phyloP scores from a whole-genome alignment of 2,113 vertebrate genomes.

The Herpetotheres cachinnans region DNA sequence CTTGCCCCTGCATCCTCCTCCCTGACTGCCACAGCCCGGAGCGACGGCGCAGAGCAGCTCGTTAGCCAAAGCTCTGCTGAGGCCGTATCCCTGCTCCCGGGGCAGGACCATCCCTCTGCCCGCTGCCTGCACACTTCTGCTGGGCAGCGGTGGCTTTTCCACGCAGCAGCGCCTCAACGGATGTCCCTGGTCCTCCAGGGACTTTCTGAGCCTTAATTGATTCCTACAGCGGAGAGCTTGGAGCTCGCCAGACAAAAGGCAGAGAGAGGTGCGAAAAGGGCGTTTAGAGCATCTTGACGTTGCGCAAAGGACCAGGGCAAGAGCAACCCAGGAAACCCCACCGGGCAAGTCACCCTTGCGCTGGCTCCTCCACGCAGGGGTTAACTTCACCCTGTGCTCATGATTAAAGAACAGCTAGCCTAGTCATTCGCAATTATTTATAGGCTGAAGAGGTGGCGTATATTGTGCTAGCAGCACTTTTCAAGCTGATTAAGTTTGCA shows the following conservation, averaged over 20 bases:
- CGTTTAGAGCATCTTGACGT: not conserved
- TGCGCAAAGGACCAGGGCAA: not conserved
- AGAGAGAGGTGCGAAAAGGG: not conserved
- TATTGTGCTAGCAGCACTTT: not conserved
- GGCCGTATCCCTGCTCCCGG: not conserved
- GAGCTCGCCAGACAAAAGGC: not conserved
- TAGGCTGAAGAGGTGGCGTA: not conserved
- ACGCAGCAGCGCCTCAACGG: not conserved
- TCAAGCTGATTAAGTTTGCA: not conserved
- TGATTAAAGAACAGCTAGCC: not conserved
- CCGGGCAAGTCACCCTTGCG: not conserved
- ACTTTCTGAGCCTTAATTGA: not conserved
- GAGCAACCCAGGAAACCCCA: accelerated
- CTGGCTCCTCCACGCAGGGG: not conserved
- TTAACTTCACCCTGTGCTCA: not conserved
- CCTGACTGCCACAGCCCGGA: not conserved
- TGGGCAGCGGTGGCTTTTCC: not conserved
- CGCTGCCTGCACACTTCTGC: not conserved
- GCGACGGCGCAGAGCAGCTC: accelerated
- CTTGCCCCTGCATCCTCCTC: not conserved
- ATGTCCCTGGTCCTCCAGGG: not conserved
- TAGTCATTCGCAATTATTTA: not conserved
- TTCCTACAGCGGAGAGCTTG: not conserved
- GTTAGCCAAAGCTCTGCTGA: not conserved
- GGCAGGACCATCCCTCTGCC: not conserved